These are phyloP conservation scores for Ichneumoninae sp. DNA, from an alignment of 2,888 invertebrate genomes.

Conservation along the genomic window DNA sequence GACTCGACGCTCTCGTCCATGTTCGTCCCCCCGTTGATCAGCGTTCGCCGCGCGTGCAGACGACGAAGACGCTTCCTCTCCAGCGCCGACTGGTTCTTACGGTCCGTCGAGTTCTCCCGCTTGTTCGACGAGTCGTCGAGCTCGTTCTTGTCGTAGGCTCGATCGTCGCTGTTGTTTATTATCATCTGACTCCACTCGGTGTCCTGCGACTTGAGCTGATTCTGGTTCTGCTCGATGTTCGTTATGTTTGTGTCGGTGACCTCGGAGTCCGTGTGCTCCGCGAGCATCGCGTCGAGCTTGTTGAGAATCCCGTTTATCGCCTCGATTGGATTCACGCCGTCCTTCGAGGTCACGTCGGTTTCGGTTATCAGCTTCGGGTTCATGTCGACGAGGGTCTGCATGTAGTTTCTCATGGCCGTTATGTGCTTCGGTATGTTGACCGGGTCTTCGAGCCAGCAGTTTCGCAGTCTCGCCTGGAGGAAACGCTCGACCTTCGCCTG, in stretches of 20 bases:
- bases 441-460: conserved; percentile 74
- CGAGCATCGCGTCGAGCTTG: conserved; percentile 73
- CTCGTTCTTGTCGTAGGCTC: conserved; percentile 71
- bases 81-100: conserved; percentile 22
- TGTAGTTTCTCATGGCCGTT: conserved; percentile 78
- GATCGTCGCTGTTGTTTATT: conserved; percentile 62
- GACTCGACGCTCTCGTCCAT: conserved; percentile 66
- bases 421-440: conserved; percentile 79
- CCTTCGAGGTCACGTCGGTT: conserved; percentile 70
- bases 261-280: conserved; percentile 71
- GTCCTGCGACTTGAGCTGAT: conserved; percentile 73
- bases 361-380: conserved; percentile 74
- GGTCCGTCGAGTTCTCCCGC: conserved; percentile 67
- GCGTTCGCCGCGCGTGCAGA: conserved; percentile 68
- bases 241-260: conserved; percentile 71
- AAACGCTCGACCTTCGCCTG: conserved; percentile 74
- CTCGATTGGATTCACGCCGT: conserved; percentile 75
- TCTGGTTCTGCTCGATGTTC: conserved; percentile 71
- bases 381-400: conserved; percentile 78
- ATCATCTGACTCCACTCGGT: conserved; percentile 71
- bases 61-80: conserved; percentile 9
- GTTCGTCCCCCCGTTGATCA: conserved; percentile 74
- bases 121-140: conserved; percentile 69
- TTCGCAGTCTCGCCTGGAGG: conserved; percentile 72
- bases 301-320: conserved; percentile 77